Percentiles rank a stretch among this genome's conserved stretches.
Evolutionary conservation across 2,113 vertebrate species (phyloP).

Genomic region (Sitta europaea): DNA sequence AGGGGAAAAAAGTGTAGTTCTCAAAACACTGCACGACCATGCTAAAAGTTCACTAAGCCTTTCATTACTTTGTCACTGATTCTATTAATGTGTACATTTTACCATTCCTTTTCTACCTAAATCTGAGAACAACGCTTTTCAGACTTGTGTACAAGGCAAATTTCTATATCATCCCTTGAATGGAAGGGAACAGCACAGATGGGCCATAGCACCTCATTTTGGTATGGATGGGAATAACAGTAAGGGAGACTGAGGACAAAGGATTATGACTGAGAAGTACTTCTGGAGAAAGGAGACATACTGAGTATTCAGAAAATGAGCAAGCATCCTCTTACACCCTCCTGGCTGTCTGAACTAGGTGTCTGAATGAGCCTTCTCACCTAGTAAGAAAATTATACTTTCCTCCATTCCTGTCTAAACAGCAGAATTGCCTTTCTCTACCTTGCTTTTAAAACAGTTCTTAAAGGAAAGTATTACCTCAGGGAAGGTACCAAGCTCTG

Average conservation of each 20-base stretch:
- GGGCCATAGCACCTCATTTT: rapidly evolving
- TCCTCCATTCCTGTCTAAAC: background rate
- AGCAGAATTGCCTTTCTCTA: background rate
- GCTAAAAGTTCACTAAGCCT: background rate
- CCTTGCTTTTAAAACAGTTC: background rate
- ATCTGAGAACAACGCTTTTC: background rate
- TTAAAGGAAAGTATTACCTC: conserved; percentile 9
- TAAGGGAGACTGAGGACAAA: background rate
- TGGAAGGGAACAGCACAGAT: background rate
- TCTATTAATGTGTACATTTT: background rate
- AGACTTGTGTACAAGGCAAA: background rate
- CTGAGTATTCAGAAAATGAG: background rate
- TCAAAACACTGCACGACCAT: background rate
- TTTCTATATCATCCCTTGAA: background rate
- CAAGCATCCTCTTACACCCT: background rate
- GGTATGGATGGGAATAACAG: background rate
- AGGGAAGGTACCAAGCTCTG: background rate
- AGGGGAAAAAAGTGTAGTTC: background rate
- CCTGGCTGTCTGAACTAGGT: background rate
- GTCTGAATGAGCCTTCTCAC: background rate
- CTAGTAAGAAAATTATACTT: background rate
- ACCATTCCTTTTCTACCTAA: background rate
- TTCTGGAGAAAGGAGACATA: background rate
- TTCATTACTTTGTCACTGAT: background rate
- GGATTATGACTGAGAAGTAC: background rate